Evolutionary conservation across 2,888 invertebrate genomes (phyloP).

Genomic region (Callyntrura guangdongensis): DNA sequence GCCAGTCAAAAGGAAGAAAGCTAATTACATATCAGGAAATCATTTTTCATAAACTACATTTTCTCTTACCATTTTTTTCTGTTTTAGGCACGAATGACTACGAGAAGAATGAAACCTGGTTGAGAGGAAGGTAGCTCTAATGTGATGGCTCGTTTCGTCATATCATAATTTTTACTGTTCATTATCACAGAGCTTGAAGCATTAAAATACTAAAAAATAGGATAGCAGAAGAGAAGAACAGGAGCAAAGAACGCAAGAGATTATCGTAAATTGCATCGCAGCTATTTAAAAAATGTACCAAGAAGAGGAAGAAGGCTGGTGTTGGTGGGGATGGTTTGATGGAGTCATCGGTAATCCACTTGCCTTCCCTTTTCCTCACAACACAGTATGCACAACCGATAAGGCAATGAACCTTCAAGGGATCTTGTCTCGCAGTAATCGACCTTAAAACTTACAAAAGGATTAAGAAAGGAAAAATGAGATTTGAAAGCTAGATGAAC

Average conservation of each 20-base stretch:
- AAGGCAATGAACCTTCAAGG: constrained; percentile 68
- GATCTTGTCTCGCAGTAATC: constrained; percentile 22
- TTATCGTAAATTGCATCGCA: constrained; percentile 50
- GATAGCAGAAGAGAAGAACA: constrained; percentile 28
- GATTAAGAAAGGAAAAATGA: constrained; percentile 42
- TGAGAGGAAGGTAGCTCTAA: constrained; percentile 5
- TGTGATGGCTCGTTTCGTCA: constrained; percentile 38
- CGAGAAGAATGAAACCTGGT: constrained; percentile 22
- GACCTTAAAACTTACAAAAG: constrained; percentile 26
- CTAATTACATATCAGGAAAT: constrained; percentile 79
- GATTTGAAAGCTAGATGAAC: constrained; percentile 55
- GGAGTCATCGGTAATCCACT: not conserved
- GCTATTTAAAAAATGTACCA: constrained; percentile 6
- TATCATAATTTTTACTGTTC: constrained; percentile 51
- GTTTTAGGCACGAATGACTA: constrained; percentile 53
- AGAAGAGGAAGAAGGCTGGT: not conserved
- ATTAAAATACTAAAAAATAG: constrained; percentile 55
- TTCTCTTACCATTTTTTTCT: constrained; percentile 47
- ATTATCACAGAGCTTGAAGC: constrained; percentile 36
- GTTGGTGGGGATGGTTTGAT: not conserved
- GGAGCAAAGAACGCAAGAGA: constrained; percentile 34
- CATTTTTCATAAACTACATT: constrained; percentile 78
- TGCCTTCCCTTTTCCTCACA: not conserved
- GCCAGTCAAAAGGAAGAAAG: constrained; percentile 73
- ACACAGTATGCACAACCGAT: not conserved